Evolutionary conservation across 1,140 invertebrate genomes (phyloP), one percentile per base, ranked within the genome.

Genomic region (Diabrotica virgifera): DNA sequence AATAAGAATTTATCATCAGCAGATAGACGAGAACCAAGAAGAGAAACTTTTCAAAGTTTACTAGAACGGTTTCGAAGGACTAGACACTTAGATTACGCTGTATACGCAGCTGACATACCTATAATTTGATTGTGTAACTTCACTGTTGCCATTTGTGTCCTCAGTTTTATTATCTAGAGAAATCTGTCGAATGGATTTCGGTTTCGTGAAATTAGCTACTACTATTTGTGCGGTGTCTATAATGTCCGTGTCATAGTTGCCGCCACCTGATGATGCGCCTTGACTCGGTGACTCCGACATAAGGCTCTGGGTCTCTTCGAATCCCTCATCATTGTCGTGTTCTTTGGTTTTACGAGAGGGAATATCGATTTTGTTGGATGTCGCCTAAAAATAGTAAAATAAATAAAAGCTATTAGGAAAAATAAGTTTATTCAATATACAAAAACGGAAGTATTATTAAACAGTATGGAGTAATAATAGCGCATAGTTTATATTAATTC

Each of bases 231-330:
- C 10, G 6, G 46, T 53, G 38, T 70, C 68, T 6, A 62, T 50
- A 11, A 69, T 62, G 62, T 76, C 74, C 9, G 68, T 60, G 53
- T 77, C 76, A 64, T 74, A 77, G 62, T 76, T 75, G 37, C 74
- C 72, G 8, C 70, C 72, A 8, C 70, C 72, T 5, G 74, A 76
- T 0, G 74, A 77, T 7, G 76, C 74, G 9, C 76, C 76, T 65
- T 77, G 76, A 54, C 91, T 93, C 0, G 90, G 85, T 0, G 89
- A 92, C 74, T 94, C 92, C 0, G 91, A 93, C 55, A 93, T 90
- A 35, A 93, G 80, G 69, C 88, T 93, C 67, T 93, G 91, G 0
- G 91, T 93, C 80, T 94, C 93, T 77, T 95, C 92, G 73, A 95
- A 95, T 7, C 92, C 93, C 82, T 95, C 93, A 74, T 95, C 93